A percentile compares a stretch with the other conserved stretches of the same genome.
Evolutionary conservation across 1,140 invertebrate genomes (phyloP).

Genomic region (Procambarus clarkii): DNA sequence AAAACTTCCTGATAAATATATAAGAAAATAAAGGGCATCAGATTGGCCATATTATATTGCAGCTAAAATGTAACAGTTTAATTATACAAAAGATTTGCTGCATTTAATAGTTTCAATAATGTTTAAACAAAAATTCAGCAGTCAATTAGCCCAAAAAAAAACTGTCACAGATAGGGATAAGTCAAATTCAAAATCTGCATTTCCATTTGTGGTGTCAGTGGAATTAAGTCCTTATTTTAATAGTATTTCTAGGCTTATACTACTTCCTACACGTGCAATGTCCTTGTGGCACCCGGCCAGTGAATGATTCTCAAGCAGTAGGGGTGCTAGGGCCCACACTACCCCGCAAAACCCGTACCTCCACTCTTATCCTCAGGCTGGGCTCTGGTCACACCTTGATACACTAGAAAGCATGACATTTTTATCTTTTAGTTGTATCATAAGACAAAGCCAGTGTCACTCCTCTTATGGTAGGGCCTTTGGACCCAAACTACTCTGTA

Average conservation of each 20-base stretch:
- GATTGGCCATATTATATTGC: constrained; percentile 7
- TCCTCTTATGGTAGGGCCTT: constrained; percentile 6
- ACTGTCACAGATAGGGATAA: background rate
- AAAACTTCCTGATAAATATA: background rate
- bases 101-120: background rate
- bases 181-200: constrained; percentile 1
- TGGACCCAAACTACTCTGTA: constrained; percentile 21
- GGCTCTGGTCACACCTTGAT: background rate
- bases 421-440: too few relatives aligned
- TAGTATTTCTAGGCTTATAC: background rate
- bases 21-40: too few relatives aligned
- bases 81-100: background rate
- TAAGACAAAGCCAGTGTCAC: background rate
- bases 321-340: background rate
- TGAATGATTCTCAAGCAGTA: background rate
- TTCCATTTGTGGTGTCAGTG: background rate
- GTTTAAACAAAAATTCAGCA: background rate
- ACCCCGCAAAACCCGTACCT: background rate
- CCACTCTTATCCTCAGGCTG: background rate
- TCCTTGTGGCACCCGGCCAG: background rate
- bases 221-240: background rate
- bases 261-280: background rate
- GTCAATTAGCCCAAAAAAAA: background rate
- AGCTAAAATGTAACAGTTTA: background rate
- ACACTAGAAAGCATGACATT: background rate